Base-by-base conservation (phyloP, 2,888 invertebrate species). In the Augochlorella aurata region DNA sequence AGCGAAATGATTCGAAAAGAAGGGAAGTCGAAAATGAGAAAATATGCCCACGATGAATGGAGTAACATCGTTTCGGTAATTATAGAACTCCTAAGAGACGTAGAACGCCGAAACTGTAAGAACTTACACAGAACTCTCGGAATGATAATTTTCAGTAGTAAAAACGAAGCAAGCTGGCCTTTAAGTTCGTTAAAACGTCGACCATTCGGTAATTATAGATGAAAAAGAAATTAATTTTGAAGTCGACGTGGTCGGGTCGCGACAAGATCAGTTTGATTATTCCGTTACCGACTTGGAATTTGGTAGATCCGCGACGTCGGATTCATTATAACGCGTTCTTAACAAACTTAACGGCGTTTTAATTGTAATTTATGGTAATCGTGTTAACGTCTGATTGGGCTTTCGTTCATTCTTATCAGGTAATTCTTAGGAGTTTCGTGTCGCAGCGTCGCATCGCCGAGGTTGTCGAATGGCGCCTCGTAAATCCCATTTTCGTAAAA, bases 281-380 rank as follows among this genome's bases (percentile, higher is more conserved):
- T 58, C 21, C 54, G 12, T 12, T 12, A 21, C 21, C 54, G 24
- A 24, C 54, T 24, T 58, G 54, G 54, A 58, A 58, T 12, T 14
- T 24, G 14, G 54, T 24, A 14, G 21, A 54, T 21, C 5, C 21
- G 38, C 38, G 38, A 38, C 38, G 7, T 24, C 14, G 54, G n/a
- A 21, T 58, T 24, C 14, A 58, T 58, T 58, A 58, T 58, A 24
- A 24, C 24, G 14, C 12, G 54, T 58, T 58, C 24, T 58, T 24
- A 24, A 58, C 21, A 24, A 58, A 58, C 24, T 58, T 21, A 58
- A 58, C 54, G 54, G 1, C 54, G 54, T 12, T 58, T 24, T 58
- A 58, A 58, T 58, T 58, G 12, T 58, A 58, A 58, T 58, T 58
- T 58, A 58, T 58, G 54, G 21, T 58, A 58, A 58, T 58, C 14